Percentiles rank a stretch among this genome's conserved stretches.
Evolutionary conservation across 2,888 invertebrate species (phyloP).

Genomic region (Cryptus viduatorius): DNA sequence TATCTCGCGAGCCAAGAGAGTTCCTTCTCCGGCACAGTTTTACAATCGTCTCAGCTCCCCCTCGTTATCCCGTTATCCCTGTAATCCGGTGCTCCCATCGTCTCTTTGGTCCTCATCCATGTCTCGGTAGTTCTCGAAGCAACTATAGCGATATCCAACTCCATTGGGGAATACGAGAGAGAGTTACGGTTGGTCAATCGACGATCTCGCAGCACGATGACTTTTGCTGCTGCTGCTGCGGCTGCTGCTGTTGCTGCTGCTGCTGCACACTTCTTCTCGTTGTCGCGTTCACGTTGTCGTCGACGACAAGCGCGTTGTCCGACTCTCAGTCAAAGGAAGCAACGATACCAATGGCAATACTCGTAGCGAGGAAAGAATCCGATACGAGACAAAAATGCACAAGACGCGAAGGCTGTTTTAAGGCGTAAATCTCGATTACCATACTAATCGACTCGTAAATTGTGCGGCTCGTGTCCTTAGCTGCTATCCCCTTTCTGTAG

Average conservation of each 20-base stretch:
- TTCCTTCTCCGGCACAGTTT: conserved; percentile 61
- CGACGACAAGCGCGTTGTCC: conserved; percentile 16
- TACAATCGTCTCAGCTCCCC: conserved; percentile 53
- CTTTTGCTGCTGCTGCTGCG: conserved; percentile 1
- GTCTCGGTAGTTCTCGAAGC: conserved; percentile 37
- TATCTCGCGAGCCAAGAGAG: conserved; percentile 58
- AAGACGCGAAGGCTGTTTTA: conserved; percentile 73
- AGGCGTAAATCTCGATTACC: conserved; percentile 78
- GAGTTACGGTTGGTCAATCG: conserved; percentile 53
- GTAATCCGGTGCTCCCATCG: conserved; percentile 22
- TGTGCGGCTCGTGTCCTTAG: conserved; percentile 70
- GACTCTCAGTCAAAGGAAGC: conserved; percentile 35
- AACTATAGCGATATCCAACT: conserved; percentile 43
- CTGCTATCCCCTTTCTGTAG: conserved; percentile 44
- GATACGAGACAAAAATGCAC: conserved; percentile 72
- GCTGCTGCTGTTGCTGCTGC: not conserved
- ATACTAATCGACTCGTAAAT: conserved; percentile 81
- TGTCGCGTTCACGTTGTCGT: conserved; percentile 22
- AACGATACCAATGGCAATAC: conserved; percentile 20
- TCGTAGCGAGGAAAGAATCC: conserved; percentile 47
- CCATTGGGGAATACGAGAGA: conserved; percentile 44
- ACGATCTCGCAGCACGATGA: conserved; percentile 41
- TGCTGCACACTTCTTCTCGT: conserved; percentile 28
- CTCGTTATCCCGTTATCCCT: conserved; percentile 44
- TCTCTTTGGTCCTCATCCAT: conserved; percentile 24